Percentiles rank a stretch among this genome's conserved stretches.
phyloP scores from a whole-genome alignment of 2,888 invertebrate species.

The Eurois occulta region DNA sequence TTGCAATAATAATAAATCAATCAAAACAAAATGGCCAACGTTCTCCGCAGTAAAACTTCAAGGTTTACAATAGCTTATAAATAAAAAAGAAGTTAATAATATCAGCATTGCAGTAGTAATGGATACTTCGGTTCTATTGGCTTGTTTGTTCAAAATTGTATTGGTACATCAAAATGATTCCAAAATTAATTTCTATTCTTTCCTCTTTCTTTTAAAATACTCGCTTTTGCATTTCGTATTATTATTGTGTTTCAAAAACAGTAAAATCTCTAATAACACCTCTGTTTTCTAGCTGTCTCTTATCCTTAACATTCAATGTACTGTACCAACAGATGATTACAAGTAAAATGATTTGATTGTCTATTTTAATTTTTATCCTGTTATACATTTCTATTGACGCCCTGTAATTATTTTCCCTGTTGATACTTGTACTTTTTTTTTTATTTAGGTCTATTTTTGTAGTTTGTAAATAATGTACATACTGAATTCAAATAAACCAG shows the following conservation, averaged over 20 bases:
- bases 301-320: no score
- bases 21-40: constrained; percentile 11
- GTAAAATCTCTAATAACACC: neutral
- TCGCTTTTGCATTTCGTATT: neutral
- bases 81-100: constrained; percentile 19
- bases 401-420: no score
- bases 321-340: neutral
- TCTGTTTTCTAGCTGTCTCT: neutral
- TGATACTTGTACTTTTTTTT: no score
- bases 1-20: neutral
- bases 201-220: neutral
- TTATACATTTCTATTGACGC: no score
- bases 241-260: neutral
- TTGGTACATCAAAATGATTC: neutral
- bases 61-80: constrained; percentile 12
- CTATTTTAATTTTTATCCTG: neutral
- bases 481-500: no score
- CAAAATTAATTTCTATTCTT: neutral
- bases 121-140: neutral
- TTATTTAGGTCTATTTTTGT: no score
- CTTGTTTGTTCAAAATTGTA: neutral
- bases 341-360: neutral
- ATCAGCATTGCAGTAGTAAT: constrained; percentile 23
- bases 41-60: constrained; percentile 18
- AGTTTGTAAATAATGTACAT: no score